Evolutionary conservation across 2,113 vertebrate species (phyloP).

Genomic region (Hipposideros armiger): DNA sequence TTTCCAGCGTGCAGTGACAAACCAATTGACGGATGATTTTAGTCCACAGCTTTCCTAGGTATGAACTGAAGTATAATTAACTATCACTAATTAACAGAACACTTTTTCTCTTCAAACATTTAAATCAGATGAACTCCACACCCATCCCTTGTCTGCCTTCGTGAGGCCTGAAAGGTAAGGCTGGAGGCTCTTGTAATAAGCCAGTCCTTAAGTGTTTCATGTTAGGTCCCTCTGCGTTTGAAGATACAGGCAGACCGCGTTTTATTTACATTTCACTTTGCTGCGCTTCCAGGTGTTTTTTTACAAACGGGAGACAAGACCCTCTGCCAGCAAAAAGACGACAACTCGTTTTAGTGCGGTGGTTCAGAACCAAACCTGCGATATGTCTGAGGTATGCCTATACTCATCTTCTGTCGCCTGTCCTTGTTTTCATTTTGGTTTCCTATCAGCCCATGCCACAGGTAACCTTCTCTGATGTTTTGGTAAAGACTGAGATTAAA

Average conservation of each 20-base stretch:
- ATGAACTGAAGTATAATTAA: conserved; percentile 61
- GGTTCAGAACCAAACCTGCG: background rate
- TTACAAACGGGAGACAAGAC: background rate
- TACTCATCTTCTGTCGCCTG: background rate
- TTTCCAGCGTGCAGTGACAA: background rate
- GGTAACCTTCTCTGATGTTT: background rate
- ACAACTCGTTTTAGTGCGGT: background rate
- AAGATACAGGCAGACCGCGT: background rate
- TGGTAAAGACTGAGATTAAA: background rate
- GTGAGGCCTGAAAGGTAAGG: background rate
- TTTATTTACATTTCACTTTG: too few relatives aligned
- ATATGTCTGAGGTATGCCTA: background rate
- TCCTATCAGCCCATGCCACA: background rate
- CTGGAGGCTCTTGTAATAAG: background rate
- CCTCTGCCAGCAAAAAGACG: too few relatives aligned
- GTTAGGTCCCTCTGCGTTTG: background rate
- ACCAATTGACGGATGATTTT: background rate
- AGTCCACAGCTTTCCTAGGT: conserved; percentile 45
- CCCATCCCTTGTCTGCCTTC: background rate
- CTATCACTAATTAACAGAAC: conserved; percentile 26
- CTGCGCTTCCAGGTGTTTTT: background rate
- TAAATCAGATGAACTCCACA: background rate
- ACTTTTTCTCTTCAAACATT: conserved; percentile 42
- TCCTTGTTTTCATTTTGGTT: background rate
- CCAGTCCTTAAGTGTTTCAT: background rate